These are phyloP conservation scores for Rhincodon typus DNA, from an alignment of 2,797 vertebrate genomes.

Conservation along the genomic window DNA sequence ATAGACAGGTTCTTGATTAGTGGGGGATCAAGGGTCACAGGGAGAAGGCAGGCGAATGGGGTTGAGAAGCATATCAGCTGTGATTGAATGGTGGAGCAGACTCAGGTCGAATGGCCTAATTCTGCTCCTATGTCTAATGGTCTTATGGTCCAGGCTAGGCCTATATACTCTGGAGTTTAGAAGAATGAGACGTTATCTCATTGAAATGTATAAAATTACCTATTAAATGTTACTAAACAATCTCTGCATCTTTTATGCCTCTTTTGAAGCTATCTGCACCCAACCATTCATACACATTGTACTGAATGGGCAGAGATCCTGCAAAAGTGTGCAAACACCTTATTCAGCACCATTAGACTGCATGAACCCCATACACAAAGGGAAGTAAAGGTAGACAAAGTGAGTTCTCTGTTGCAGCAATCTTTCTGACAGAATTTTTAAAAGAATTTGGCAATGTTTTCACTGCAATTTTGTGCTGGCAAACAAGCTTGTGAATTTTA, in stretches of 20 bases:
- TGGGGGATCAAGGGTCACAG: too few relatives aligned
- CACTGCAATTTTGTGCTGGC: not conserved
- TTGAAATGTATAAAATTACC: not conserved
- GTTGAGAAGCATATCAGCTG: too few relatives aligned
- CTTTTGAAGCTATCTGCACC: not conserved
- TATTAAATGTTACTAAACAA: too few relatives aligned
- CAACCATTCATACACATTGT: not conserved
- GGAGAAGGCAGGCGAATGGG: too few relatives aligned
- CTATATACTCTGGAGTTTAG: not conserved
- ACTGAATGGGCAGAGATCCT: not conserved
- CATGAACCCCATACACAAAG: not conserved
- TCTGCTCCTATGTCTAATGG: too few relatives aligned
- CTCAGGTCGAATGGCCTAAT: too few relatives aligned
- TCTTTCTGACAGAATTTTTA: not conserved
- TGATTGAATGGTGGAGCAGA: too few relatives aligned
- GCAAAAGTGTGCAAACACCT: not conserved
- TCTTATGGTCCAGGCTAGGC: not conserved
- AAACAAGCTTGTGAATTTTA: not conserved
- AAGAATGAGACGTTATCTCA: not conserved
- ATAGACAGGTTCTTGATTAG: too few relatives aligned
- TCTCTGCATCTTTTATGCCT: not conserved
- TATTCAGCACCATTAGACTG: not conserved
- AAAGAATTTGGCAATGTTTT: not conserved
- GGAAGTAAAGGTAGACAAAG: not conserved
- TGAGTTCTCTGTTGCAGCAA: not conserved